Conservation (phyloP, 2,113 vertebrate genomes). For the Sprattus sprattus region DNA sequence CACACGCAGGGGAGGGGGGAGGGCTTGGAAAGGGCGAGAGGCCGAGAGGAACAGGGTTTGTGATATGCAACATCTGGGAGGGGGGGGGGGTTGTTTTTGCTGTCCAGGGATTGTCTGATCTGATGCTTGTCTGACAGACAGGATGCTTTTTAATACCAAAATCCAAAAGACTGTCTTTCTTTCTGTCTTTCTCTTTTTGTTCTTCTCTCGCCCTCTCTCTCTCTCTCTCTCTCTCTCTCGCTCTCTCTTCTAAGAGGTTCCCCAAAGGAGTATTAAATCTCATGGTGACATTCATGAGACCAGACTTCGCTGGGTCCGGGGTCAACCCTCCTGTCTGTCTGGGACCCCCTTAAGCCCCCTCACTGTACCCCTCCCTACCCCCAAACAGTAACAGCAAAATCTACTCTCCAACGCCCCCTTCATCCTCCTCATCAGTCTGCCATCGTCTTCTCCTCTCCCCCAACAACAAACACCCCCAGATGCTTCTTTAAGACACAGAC, state of each 20-base stretch:
- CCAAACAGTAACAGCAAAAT: too few relatives aligned
- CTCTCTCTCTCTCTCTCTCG: not conserved
- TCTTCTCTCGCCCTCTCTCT: slow-evolving; percentile 28
- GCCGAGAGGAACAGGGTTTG: not conserved
- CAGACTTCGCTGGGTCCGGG: not conserved
- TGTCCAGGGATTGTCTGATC: not conserved
- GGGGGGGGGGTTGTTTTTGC: not conserved
- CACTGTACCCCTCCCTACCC: too few relatives aligned
- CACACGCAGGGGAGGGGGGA: too few relatives aligned
- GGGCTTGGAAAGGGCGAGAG: too few relatives aligned
- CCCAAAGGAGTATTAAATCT: not conserved
- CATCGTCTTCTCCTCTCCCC: not conserved
- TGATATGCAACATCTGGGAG: not conserved
- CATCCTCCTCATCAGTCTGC: too few relatives aligned
- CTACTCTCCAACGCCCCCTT: too few relatives aligned
- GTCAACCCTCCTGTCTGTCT: slow-evolving; percentile 4
- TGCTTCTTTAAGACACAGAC: too few relatives aligned
- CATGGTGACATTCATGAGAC: not conserved
- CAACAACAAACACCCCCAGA: too few relatives aligned
- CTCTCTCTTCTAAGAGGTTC: not conserved
- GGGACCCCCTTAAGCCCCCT: not conserved
- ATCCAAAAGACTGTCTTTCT: not conserved
- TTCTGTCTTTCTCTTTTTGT: slow-evolving; percentile 2
- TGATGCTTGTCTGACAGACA: slow-evolving; percentile 3
- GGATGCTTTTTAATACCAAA: not conserved